These are phyloP conservation scores for Pleuronectes platessa DNA, from an alignment of 2,113 vertebrate species.

Conservation along the genomic window DNA sequence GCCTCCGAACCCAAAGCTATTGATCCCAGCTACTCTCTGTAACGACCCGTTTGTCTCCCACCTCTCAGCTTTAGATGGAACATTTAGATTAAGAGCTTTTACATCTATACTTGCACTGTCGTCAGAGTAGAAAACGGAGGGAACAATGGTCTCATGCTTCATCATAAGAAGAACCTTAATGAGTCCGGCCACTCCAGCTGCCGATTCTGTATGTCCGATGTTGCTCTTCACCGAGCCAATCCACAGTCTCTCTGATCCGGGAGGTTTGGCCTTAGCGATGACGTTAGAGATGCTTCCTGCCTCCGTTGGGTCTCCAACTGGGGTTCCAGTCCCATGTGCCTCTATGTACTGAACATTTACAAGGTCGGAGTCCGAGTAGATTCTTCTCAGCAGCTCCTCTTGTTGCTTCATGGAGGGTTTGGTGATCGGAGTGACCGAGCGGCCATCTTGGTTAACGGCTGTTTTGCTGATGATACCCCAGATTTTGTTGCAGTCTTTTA, in stretches of 20 bases:
- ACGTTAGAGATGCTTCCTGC: conserved; percentile 81
- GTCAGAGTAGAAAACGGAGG: conserved; percentile 86
- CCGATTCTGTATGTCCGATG: conserved; percentile 89
- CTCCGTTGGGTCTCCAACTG: conserved; percentile 83
- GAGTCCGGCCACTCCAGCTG: conserved; percentile 86
- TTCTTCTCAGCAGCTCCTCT: conserved; percentile 80
- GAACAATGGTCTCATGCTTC: conserved; percentile 86
- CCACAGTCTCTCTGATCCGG: conserved; percentile 62
- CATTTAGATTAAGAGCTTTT: conserved; percentile 78
- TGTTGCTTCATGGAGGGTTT: conserved; percentile 83
- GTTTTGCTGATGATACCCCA: conserved; percentile 86
- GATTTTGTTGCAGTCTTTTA: conserved; percentile 83
- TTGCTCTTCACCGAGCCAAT: conserved; percentile 89
- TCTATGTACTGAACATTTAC: conserved; percentile 85
- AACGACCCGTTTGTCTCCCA: conserved; percentile 79
- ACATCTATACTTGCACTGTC: conserved; percentile 80
- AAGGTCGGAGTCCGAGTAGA: conserved; percentile 82
- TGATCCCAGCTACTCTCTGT: conserved; percentile 86
- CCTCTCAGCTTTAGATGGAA: conserved; percentile 79
- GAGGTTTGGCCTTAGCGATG: conserved; percentile 76
- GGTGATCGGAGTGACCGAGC: conserved; percentile 81
- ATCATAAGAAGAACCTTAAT: conserved; percentile 94
- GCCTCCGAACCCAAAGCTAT: conserved; percentile 91
- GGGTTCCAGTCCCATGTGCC: conserved; percentile 87
- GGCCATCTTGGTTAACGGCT: conserved; percentile 86